Evolutionary conservation across 2,888 invertebrate species (phyloP).

Genomic region (Cheilosia soror): DNA sequence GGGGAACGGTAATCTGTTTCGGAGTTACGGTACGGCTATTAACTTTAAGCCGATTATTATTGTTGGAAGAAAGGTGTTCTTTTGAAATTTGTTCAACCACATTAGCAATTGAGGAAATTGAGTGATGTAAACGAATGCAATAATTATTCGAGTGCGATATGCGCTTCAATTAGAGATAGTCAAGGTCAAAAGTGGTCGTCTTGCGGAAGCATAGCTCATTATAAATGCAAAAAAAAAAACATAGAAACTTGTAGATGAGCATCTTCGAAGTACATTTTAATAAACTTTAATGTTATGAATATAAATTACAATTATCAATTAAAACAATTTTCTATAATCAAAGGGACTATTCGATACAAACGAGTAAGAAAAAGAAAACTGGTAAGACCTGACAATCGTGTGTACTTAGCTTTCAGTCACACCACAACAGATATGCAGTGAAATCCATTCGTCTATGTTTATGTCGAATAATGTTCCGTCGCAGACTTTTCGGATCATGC

Average conservation of each 20-base stretch:
- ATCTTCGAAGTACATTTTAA: constrained; percentile 10
- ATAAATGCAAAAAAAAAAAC: background rate
- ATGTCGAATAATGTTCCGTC: no score
- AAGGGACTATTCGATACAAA: no score
- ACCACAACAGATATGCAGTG: no score
- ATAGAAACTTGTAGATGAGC: background rate
- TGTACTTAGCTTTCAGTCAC: no score
- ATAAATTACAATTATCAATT: background rate
- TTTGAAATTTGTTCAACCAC: background rate
- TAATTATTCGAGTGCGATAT: constrained; percentile 38
- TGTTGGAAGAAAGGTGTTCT: background rate
- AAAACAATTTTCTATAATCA: background rate
- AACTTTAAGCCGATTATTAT: constrained; percentile 37
- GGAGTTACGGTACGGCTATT: constrained; percentile 3
- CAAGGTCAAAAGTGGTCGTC: constrained; percentile 40
- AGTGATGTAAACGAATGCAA: constrained; percentile 14
- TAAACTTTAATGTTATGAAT: background rate
- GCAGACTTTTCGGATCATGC: no score
- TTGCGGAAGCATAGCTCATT: constrained; percentile 1
- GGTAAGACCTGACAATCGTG: no score
- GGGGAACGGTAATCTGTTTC: background rate
- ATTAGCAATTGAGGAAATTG: constrained; percentile 9
- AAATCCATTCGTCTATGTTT: no score
- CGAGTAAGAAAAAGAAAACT: no score
- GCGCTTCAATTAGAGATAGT: constrained; percentile 42